Base-by-base conservation (phyloP, 2,797 vertebrate genomes). In the Schizopygopsis pylzovi region DNA sequence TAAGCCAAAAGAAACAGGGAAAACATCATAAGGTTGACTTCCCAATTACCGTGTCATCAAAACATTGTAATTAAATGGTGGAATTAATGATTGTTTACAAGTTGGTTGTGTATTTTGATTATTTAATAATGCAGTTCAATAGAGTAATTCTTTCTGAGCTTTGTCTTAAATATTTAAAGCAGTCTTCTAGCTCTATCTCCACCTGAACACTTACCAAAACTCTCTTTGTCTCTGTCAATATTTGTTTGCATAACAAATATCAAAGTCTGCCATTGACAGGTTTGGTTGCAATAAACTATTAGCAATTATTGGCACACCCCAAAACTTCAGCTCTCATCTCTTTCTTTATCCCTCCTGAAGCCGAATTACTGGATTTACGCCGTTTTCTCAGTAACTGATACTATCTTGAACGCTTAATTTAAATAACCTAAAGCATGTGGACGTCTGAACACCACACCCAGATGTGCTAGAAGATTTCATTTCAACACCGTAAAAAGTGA, bases 231-330 rank as follows among this genome's bases (percentile, higher is more conserved):
- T 2, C 5, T 39, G 52, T 39, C 33, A 41, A 9, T n/a, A 5
- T 28, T 12, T 39, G 33, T 79, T 43, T 61, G 22, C 54, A 43
- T 18, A 61, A 9, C 15, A 59, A 25, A 56, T 8, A 15, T 77
- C 37, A 78, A 39, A 56, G 37, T 59, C 13, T 10, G 12, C 1
- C 0, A 16, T 59, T 9, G 15, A 63, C 12, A 61, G 39, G 76
- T 18, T 63, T 45, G 15, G 39, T 28, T 61, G 54, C 54, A 15
- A 33, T 22, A 45, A 71, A 43, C 10, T 28, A 56, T 82, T 28
- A 71, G 79, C 7, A 75, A 39, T 59, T 39, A 63, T 52, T 37
- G 25, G 56, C 81, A 72, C n/a, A 37, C 68, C 81, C 68, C 8
- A 82, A 72, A 52, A 81, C n/a, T n/a, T n/a, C n/a, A n/a, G n/a